Evolutionary conservation across 2,888 invertebrate genomes (phyloP).

Genomic region (Cacoxenus indagator): DNA sequence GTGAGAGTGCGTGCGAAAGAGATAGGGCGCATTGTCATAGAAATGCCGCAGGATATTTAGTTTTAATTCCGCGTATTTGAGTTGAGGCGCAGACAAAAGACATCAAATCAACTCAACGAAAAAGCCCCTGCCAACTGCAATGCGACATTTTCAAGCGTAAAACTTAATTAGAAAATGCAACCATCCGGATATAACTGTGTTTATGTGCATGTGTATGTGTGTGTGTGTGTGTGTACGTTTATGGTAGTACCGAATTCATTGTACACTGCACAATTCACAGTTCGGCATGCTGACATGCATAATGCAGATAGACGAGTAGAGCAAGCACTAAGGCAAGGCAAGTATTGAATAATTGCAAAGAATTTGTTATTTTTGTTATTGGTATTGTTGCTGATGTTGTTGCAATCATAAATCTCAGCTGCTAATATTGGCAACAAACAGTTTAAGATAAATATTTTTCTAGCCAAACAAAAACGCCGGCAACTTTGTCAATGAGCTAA

Average conservation of each 20-base stretch:
- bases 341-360: slow-evolving; percentile 21
- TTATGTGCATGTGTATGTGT: background rate
- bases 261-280: too few species aligned
- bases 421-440: slow-evolving; percentile 41
- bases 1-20: background rate
- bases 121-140: background rate
- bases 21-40: too few species aligned
- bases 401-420: slow-evolving; percentile 36
- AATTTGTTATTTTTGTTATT: slow-evolving; percentile 9
- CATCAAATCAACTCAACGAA: too few species aligned
- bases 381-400: slow-evolving; percentile 1
- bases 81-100: slow-evolving; percentile 9
- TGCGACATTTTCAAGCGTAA: background rate
- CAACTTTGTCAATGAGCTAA: background rate
- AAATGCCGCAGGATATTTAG: background rate
- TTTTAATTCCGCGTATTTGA: slow-evolving; percentile 12
- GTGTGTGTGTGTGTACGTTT: slow-evolving; percentile 17
- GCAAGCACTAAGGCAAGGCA: background rate
- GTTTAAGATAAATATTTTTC: slow-evolving; percentile 1
- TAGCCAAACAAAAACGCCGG: background rate
- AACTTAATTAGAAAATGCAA: background rate
- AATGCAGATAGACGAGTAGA: background rate
- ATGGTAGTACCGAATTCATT: too few species aligned
- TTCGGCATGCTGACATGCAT: too few species aligned
- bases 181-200: background rate